These are phyloP conservation scores for Himalopsyche kuldschensis DNA, from an alignment of 2,888 invertebrate species.

Conservation along the genomic window DNA sequence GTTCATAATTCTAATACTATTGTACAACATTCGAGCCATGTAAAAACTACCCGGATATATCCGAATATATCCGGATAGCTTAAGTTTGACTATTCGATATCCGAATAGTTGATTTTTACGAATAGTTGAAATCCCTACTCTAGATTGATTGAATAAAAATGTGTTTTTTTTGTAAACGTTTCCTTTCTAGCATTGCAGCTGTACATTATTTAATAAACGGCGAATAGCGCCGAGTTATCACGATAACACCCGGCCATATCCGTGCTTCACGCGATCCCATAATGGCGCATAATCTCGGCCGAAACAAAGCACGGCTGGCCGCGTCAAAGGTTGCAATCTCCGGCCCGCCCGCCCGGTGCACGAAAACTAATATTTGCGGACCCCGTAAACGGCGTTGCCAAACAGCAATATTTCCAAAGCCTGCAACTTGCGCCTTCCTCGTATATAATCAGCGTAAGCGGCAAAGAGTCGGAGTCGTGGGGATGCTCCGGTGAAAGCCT, in stretches of 20 bases:
- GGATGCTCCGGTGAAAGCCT: constrained; percentile 8
- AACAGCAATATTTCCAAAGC: constrained; percentile 2
- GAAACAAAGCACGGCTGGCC: not conserved
- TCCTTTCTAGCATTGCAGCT: constrained; percentile 1
- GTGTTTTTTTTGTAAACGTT: not conserved
- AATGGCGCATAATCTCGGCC: constrained; percentile 25
- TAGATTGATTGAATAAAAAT: not conserved
- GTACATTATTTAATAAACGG: constrained; percentile 13
- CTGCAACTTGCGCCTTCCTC: not conserved
- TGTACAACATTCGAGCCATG: too few relatives aligned
- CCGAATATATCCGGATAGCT: too few relatives aligned
- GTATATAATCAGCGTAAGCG: constrained; percentile 16
- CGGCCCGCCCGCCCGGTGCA: not conserved
- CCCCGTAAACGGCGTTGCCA: constrained; percentile 3
- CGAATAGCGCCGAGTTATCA: constrained; percentile 25
- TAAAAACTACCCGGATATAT: too few relatives aligned
- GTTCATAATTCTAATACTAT: too few relatives aligned
- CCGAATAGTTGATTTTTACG: too few relatives aligned
- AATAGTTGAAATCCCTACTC: too few relatives aligned
- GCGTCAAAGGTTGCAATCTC: constrained; percentile 11
- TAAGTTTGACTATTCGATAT: too few relatives aligned
- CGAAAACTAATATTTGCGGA: constrained; percentile 25
- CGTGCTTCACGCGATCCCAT: constrained; percentile 30
- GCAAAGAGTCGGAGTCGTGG: not conserved
- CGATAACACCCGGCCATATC: constrained; percentile 14